phyloP scores from a whole-genome alignment of 2,113 vertebrate genomes.

The Hystrix cristata region DNA sequence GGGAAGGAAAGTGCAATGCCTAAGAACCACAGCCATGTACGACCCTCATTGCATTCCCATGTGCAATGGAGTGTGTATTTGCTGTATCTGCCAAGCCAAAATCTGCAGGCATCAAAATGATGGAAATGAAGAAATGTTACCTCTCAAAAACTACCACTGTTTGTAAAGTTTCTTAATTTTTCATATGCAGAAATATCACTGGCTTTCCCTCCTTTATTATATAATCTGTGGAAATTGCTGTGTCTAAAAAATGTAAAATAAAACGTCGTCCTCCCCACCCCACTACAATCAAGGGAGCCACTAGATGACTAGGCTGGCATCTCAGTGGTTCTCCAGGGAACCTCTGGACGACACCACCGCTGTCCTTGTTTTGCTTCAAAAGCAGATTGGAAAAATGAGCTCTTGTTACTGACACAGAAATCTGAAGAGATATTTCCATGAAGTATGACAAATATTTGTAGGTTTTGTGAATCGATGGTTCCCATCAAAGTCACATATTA shows the following conservation, averaged over 20 bases:
- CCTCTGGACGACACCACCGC: neutral
- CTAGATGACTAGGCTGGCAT: neutral
- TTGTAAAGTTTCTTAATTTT: constrained; percentile 63
- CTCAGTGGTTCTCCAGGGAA: neutral
- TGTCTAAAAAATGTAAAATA: constrained; percentile 4
- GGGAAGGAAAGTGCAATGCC: neutral
- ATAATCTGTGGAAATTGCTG: neutral
- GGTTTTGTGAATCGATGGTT: neutral
- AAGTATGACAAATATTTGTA: neutral
- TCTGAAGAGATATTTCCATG: neutral
- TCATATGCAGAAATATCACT: neutral
- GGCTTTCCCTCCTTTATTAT: neutral
- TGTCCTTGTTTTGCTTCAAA: neutral
- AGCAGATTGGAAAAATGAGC: neutral
- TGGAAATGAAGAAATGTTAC: constrained; percentile 34
- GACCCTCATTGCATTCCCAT: neutral
- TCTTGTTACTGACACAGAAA: neutral
- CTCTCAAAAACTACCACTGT: constrained; percentile 28
- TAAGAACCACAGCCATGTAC: neutral
- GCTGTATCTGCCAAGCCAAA: constrained; percentile 2
- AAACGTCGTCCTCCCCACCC: neutral
- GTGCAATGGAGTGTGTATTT: neutral
- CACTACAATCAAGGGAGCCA: neutral
- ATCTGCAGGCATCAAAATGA: constrained; percentile 49
- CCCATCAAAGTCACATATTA: neutral